Base-by-base conservation (phyloP, 2,797 vertebrate species). In the Acrocephalus scirpaceus region DNA sequence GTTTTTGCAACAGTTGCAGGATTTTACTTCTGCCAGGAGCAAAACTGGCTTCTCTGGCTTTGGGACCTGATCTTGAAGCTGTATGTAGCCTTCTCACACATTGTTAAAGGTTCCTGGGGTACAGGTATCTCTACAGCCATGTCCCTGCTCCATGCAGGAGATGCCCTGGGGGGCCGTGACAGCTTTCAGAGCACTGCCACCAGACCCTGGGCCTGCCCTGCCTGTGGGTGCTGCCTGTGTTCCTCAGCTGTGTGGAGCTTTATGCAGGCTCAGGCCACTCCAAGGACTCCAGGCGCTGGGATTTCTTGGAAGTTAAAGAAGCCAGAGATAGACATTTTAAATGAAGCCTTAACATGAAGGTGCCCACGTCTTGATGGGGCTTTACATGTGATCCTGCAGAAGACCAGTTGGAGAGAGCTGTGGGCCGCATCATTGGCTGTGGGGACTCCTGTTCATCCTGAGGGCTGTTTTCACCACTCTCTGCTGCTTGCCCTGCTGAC, bases 161-260 rank as follows among this genome's bases (percentile, higher is more conserved):
- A 5, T 92, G 53, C 34, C 47, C 42, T 71, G 34, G 21, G 53
- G 34, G 65, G 6, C 30, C 36, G 74, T 62, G 71, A 62, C 13
- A 69, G 53, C 44, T 81, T 92, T 69, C 54, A 65, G 61, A 72
- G 38, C 62, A 18, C 72, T 89, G 84, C 34, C 72, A 58, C 72
- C 71, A 73, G 29, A 42, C 54, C 18, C 38, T 64, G 54, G 27
- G 26, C 19, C 13, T 48, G 27, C 0, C 2, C 34, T 78, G 56
- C 53, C 8, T 5, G 30, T 21, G 34, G 27, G 11, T 69, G 54
- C 85, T 79, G 51, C 60, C 60, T 71, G 11, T 47, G 45, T 38
- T 92, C 64, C 72, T 77, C 72, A 53, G 56, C 56, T 80, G 13
- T 27, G 16, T n/a, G 66, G 60, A 69, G n/a, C 22, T 81, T 89